Base-by-base conservation (phyloP, 2,797 vertebrate genomes). In the Oophaga sylvatica region DNA sequence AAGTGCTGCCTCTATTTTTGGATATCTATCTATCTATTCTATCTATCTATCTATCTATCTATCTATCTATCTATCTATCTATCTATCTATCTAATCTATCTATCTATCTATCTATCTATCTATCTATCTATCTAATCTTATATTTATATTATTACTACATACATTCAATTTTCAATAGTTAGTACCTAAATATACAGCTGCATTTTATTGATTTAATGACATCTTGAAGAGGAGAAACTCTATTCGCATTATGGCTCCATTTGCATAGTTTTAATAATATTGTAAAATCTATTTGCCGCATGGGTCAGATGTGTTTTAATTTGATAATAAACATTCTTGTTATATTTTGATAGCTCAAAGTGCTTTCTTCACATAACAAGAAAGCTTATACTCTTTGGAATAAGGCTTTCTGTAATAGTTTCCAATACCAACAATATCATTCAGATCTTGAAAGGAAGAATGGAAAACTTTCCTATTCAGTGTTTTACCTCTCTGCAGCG, bases 401-500 rank as follows among this genome's bases (percentile, higher is more conserved):
- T 93, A 94, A 92, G 91, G 92, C 91, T 94, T 94, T 94, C 94
- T 94, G 93, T 93, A 95, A 92, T 93, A 87, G 91, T 93, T 95
- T 91, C 92, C 90, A 92, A 88, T 92, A 90, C 89, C 91, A 93
- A 87, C 88, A 83, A 91, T 95, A 95, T 95, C 94, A 87, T 93
- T 93, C 92, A 91, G 90, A 94, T 95, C 94, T 95, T 86, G 93
- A 93, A 93, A 94, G 89, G 92, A 94, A 95, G 94, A 93, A 83
- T 87, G 91, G 92, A 90, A 94, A 95, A 96, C 94, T 95, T 95
- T 95, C 93, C 91, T 93, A 94, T 86, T 83, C 84, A 93, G 92
- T 86, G 79, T 94, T 95, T 95, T 94, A 95, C 95, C 94, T 95
- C 93, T 92, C 92, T 91, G 89, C 91, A 92, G 94, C 85, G 94